Evolutionary conservation across 2,888 invertebrate species (phyloP), one percentile per base, ranked within the genome.

Genomic region (Phyllotreta striolata): DNA sequence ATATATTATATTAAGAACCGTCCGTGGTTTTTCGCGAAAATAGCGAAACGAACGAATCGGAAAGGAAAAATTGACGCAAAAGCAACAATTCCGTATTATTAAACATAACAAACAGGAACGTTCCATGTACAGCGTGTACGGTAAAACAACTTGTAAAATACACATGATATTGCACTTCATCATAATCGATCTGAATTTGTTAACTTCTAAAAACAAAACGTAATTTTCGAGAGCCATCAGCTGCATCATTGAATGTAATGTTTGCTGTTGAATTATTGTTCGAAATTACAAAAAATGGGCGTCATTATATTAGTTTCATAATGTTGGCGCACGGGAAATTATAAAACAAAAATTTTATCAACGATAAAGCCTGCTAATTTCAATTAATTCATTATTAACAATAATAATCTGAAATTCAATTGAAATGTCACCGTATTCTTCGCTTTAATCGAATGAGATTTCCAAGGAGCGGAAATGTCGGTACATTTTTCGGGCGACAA

Each of bases 161-260:
- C 49, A 49, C 49, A 49, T 35, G 35, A 35, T 49, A 12, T 49
- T 35, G 49, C 49, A 49, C 49, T 49, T 35, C 49, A 35, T 7
- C n/a, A 35, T 49, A 35, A 49, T 49, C 35, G 49, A 49, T 35
- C 9, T 9, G 9, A 49, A 49, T 49, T 49, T 49, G 49, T 49
- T 49, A 49, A 35, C 7, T 2, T 35, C 9, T 10, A 47, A 49
- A 49, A 49, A 49, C 49, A 49, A 1, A 49, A 49, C 49, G 35
- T 49, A 49, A 47, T 14, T 47, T 47, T 47, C 47, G 34, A 49
- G 49, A 37, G 49, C 49, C 49, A 35, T 49, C 49, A 35, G 49
- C 10, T 47, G 37, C 35, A 49, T 49, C 37, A n/a, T 9, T n/a
- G 49, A 35, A 37, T 24, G 24, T 47, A 12, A 24, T 47, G 47